phyloP scores from a whole-genome alignment of 2,888 invertebrate species.

The Archips crataeganus region DNA sequence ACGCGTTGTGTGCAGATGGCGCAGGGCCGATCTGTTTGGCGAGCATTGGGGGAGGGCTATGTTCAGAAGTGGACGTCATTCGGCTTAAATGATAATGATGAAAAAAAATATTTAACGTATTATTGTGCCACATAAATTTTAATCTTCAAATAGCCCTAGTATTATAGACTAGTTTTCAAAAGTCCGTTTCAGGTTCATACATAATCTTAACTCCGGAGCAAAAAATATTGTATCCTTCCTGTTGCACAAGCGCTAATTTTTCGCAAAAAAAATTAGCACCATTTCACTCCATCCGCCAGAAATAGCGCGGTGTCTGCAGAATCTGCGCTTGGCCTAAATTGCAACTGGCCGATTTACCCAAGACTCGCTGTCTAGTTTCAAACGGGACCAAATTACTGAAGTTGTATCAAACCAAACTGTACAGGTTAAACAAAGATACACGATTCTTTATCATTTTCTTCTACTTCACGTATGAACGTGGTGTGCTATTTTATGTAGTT shows the following conservation, averaged over 20 bases:
- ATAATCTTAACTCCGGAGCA: neutral
- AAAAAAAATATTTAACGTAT: too few species aligned
- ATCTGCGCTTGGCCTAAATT: slow-evolving; percentile 34
- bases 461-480: neutral
- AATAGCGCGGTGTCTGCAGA: slow-evolving; percentile 19
- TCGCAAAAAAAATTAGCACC: neutral
- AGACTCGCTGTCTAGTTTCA: slow-evolving; percentile 23
- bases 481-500: too few species aligned
- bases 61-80: too few species aligned
- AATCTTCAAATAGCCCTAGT: too few species aligned
- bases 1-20: too few species aligned
- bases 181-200: too few species aligned
- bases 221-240: neutral
- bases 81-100: too few species aligned
- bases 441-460: neutral
- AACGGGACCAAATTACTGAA: slow-evolving; percentile 1
- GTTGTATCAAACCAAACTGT: neutral
- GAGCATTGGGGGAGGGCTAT: too few species aligned
- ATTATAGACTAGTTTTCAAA: too few species aligned
- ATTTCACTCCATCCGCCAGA: slow-evolving; percentile 12
- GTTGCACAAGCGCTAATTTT: neutral
- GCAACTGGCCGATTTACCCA: slow-evolving; percentile 33
- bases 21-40: too few species aligned
- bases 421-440: neutral
- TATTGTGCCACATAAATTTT: too few species aligned